These are phyloP conservation scores for Pantherophis alleghaniensis DNA, from an alignment of 2,797 vertebrate genomes.

Conservation along the genomic window DNA sequence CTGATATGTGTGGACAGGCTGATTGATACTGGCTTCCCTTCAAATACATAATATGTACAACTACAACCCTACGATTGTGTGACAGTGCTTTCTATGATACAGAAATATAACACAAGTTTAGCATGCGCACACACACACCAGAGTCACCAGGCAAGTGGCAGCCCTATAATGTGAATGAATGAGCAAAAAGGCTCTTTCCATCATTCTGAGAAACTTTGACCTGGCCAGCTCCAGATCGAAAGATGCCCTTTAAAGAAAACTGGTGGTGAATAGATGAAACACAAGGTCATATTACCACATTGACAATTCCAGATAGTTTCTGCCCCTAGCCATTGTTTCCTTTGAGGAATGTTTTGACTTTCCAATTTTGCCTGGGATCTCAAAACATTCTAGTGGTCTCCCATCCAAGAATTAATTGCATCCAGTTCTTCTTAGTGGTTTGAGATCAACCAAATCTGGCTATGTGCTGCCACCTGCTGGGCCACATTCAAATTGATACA, in stretches of 20 bases:
- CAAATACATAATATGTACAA: neutral
- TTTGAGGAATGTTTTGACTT: neutral
- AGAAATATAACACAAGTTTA: neutral
- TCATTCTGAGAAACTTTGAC: neutral
- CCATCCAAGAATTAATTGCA: neutral
- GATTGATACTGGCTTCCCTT: neutral
- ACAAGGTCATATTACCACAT: neutral
- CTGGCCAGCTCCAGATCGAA: neutral
- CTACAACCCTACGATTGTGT: neutral
- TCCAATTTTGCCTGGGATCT: neutral
- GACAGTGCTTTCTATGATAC: neutral
- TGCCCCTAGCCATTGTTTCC: neutral
- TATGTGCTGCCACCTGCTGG: neutral
- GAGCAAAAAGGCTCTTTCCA: neutral
- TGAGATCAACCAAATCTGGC: neutral
- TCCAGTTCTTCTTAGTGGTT: neutral
- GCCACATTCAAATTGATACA: neutral
- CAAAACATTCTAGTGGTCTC: neutral
- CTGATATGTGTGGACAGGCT: neutral
- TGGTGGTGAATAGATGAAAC: neutral
- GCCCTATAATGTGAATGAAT: neutral
- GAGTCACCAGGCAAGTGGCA: neutral
- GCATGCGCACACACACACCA: too few relatives aligned
- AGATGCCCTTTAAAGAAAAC: neutral
- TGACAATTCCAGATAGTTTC: neutral